Conservation (phyloP, 1,140 invertebrate genomes). For the Olivierus martensii region DNA sequence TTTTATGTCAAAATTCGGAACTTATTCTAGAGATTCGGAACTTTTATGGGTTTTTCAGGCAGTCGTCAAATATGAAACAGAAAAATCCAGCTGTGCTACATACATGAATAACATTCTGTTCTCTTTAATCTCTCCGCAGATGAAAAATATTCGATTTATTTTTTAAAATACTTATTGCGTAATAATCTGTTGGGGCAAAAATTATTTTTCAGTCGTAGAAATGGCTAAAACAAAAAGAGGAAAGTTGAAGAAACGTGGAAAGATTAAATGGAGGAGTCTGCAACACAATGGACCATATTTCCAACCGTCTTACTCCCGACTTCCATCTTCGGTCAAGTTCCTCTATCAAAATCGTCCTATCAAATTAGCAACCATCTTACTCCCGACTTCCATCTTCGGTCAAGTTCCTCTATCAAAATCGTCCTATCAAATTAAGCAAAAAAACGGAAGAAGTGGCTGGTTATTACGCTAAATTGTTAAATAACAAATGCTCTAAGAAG, state of each 20-base stretch:
- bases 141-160: too few species aligned
- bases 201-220: too few species aligned
- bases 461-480: slow-evolving; percentile 95
- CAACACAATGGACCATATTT: slow-evolving; percentile 98
- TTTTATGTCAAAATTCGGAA: too few species aligned
- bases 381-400: slow-evolving; percentile 74
- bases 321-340: slow-evolving; percentile 78
- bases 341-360: slow-evolving; percentile 75
- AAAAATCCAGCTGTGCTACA: too few species aligned
- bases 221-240: neutral
- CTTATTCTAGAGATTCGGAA: too few species aligned
- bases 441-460: slow-evolving; percentile 90
- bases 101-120: too few species aligned
- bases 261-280: slow-evolving; percentile 90
- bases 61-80: too few species aligned
- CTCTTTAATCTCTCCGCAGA: too few species aligned
- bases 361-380: slow-evolving; percentile 64
- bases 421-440: slow-evolving; percentile 56
- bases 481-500: slow-evolving; percentile 87
- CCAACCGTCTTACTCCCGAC: slow-evolving; percentile 83
- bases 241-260: slow-evolving; percentile 42
- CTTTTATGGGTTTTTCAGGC: too few species aligned
- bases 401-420: slow-evolving; percentile 82
- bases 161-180: too few species aligned
- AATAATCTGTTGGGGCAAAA: too few species aligned